Base-by-base conservation (phyloP, 2,797 vertebrate genomes). In the Orientallactaga sibirica region DNA sequence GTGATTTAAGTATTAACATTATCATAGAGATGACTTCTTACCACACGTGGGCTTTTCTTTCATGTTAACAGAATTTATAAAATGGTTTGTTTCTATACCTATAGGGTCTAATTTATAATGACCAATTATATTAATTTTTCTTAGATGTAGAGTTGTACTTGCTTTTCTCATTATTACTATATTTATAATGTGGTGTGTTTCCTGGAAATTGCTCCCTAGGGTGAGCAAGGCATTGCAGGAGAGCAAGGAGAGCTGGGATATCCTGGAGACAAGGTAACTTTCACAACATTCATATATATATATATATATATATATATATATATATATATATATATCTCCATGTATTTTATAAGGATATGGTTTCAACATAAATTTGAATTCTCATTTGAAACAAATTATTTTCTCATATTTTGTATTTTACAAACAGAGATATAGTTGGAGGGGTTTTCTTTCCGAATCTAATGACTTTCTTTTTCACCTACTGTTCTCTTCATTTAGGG, bases 1-100 rank as follows among this genome's bases (percentile, higher is more conserved):
- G 99, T 99, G 99, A 99, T 99, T 99, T 99, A 99, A 99, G 99
- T 99, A 99, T 99, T 99, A 99, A 97, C 97, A 98, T 99, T 99
- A 98, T 99, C 98, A 98, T 96, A 98, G 98, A 98, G 91, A 98
- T 95, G 85, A 98, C 96, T 86, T 84, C 55, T 90, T 75, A 82
- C 19, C 27, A 62, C 9, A 74, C 77, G 77, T 70, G 18, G 27
- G n/a, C 82, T 61, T 61, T 68, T 43, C 27, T 90, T 93, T 95
- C 61, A 66, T 86, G 12, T 89, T 48, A 67, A 52, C 8, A 92
- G 8, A 93, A 62, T 8, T 77, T 93, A 27, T 11, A 68, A 88
- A 94, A 58, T 62, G 90, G 33, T 90, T 80, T 79, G 22, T 41
- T 93, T 95, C 93, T 84, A 88, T 75, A 86, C 71, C 58, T 66